phyloP scores from a whole-genome alignment of 2,888 invertebrate genomes.

The Neoitamus cyanurus region DNA sequence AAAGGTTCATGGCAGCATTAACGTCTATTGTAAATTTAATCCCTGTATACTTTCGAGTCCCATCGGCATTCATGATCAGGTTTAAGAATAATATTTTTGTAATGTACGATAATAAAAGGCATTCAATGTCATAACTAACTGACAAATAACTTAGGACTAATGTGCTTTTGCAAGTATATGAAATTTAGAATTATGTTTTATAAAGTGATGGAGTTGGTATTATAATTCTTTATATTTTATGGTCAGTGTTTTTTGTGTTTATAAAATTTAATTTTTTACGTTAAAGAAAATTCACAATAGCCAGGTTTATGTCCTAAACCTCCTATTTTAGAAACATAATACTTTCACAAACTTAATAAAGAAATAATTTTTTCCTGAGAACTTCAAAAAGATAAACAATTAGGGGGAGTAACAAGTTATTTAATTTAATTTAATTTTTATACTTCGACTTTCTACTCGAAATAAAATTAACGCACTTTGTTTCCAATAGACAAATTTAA shows the following conservation, averaged over 20 bases:
- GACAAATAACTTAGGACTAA: neutral
- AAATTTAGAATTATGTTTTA: neutral
- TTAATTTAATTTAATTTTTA: too few species aligned
- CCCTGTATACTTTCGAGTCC: neutral
- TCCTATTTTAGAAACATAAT: too few species aligned
- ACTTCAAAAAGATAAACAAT: too few species aligned
- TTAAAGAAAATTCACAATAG: too few species aligned
- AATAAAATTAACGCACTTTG: too few species aligned
- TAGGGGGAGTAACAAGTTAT: too few species aligned
- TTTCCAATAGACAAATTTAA: too few species aligned
- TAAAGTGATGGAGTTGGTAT: neutral
- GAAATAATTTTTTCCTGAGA: too few species aligned
- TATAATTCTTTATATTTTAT: neutral
- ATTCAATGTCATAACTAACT: neutral
- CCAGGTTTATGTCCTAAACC: too few species aligned
- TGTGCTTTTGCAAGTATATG: neutral
- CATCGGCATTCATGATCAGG: neutral
- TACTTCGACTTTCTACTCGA: too few species aligned
- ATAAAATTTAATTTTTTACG: too few species aligned
- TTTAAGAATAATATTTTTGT: neutral
- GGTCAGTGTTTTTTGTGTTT: neutral
- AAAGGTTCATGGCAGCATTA: neutral
- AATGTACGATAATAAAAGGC: neutral
- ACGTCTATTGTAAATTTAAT: neutral
- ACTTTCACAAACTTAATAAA: too few species aligned